A percentile compares a stretch with the other conserved stretches of the same genome.
These are phyloP conservation scores for Podarcis lilfordi DNA, from an alignment of 2,797 vertebrate species.

Conservation along the genomic window DNA sequence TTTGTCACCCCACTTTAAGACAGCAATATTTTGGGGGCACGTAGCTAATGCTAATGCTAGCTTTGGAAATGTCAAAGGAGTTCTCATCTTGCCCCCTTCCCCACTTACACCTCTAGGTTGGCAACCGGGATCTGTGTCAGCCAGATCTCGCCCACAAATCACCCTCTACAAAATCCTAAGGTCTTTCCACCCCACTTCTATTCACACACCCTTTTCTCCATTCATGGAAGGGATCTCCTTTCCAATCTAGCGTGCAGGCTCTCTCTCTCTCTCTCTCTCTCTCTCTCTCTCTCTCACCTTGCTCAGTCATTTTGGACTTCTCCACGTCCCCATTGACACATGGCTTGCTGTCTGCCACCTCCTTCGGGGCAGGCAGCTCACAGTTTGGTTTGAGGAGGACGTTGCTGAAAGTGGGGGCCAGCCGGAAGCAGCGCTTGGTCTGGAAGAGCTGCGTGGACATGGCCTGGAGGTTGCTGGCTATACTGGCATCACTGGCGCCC, in stretches of 20 bases:
- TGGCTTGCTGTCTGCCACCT: slow-evolving; percentile 62
- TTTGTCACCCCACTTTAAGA: neutral
- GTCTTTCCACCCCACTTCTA: fast-evolving
- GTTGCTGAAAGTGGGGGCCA: slow-evolving; percentile 97
- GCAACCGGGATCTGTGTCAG: too few relatives aligned
- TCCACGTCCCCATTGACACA: slow-evolving; percentile 76
- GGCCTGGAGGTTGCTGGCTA: slow-evolving; percentile 96
- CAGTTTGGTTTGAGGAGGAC: slow-evolving; percentile 84
- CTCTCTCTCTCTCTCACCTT: slow-evolving; percentile 65
- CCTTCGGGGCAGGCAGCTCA: slow-evolving; percentile 53
- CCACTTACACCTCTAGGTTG: neutral
- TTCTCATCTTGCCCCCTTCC: neutral
- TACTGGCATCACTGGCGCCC: slow-evolving; percentile 84
- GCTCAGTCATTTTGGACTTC: slow-evolving; percentile 66
- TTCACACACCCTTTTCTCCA: neutral
- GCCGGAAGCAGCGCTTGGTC: slow-evolving; percentile 94
- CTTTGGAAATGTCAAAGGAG: too few relatives aligned
- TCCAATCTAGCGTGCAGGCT: fast-evolving
- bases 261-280: fast-evolving
- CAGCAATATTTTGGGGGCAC: neutral
- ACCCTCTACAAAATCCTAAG: too few relatives aligned
- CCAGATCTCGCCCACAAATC: too few relatives aligned
- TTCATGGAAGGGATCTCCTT: fast-evolving
- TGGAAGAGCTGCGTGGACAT: slow-evolving; percentile 98
- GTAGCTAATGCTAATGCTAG: fast-evolving